phyloP scores from a whole-genome alignment of 2,113 vertebrate species.

The Lycaon pictus region DNA sequence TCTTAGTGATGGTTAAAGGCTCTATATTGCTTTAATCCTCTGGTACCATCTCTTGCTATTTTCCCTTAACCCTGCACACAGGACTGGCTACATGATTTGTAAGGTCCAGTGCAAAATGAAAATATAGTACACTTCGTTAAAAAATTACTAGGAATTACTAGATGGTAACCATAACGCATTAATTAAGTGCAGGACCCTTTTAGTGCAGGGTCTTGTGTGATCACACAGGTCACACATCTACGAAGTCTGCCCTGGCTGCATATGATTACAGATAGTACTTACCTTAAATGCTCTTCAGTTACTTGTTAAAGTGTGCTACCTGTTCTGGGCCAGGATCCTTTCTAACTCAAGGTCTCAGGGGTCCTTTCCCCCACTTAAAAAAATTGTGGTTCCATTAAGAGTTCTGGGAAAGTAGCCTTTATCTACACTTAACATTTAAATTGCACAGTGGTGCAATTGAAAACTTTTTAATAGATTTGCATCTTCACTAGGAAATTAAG shows the following conservation, averaged over 20 bases:
- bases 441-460: neutral
- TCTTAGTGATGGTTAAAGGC: neutral
- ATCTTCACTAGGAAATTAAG: constrained; percentile 8
- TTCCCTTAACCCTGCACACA: neutral
- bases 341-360: neutral
- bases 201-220: neutral
- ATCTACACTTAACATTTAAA: neutral
- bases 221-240: neutral
- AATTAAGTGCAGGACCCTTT: neutral
- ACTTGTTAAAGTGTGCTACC: neutral
- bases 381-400: neutral
- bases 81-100: neutral
- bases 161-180: neutral
- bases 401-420: neutral
- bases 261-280: neutral
- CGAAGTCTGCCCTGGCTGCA: neutral
- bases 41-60: neutral
- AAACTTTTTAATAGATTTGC: constrained; percentile 31
- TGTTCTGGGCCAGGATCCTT: neutral
- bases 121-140: neutral
- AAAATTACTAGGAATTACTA: constrained; percentile 10
- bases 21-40: neutral
- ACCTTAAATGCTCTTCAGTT: neutral
- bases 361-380: neutral
- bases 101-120: neutral